Evolutionary conservation across 2,888 invertebrate species (phyloP).

Genomic region (Augiades crinisus): DNA sequence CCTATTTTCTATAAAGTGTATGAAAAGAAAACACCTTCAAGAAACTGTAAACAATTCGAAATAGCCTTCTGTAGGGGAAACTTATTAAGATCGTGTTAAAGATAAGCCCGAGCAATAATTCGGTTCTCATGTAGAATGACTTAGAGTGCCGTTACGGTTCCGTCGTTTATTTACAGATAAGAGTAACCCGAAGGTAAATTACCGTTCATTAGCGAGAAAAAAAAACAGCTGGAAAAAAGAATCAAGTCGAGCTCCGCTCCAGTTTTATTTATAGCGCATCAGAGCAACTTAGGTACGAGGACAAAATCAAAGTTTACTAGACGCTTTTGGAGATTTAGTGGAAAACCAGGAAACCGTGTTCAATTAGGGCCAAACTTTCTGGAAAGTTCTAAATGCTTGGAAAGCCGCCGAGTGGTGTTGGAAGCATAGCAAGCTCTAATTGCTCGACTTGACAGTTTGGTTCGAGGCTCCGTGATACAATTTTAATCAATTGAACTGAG

Average conservation of each 20-base stretch:
- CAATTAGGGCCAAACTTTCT: slow-evolving; percentile 39
- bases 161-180: slow-evolving; percentile 17
- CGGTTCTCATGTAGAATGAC: slow-evolving; percentile 7
- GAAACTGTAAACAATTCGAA: slow-evolving; percentile 5
- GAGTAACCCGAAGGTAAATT: slow-evolving; percentile 6
- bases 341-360: slow-evolving; percentile 31
- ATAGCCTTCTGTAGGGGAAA: slow-evolving; percentile 4
- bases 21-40: slow-evolving; percentile 9
- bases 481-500: slow-evolving; percentile 18
- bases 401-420: slow-evolving; percentile 15
- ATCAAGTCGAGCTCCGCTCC: neutral
- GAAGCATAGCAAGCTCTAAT: slow-evolving; percentile 14
- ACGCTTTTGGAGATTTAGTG: slow-evolving; percentile 11
- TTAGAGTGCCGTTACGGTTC: slow-evolving; percentile 6
- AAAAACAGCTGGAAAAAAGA: neutral
- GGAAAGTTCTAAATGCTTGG: slow-evolving; percentile 30
- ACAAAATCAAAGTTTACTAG: slow-evolving; percentile 13
- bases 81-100: slow-evolving; percentile 21
- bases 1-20: slow-evolving; percentile 17
- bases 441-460: slow-evolving; percentile 22
- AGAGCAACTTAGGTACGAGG: slow-evolving; percentile 10
- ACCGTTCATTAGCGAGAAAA: neutral
- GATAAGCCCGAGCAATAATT: slow-evolving; percentile 18
- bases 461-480: slow-evolving; percentile 18
- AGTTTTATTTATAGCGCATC: slow-evolving; percentile 3